Evolutionary conservation across 2,888 invertebrate species (phyloP), one percentile per base, ranked within the genome.

Genomic region (Drosophila buzzatii): DNA sequence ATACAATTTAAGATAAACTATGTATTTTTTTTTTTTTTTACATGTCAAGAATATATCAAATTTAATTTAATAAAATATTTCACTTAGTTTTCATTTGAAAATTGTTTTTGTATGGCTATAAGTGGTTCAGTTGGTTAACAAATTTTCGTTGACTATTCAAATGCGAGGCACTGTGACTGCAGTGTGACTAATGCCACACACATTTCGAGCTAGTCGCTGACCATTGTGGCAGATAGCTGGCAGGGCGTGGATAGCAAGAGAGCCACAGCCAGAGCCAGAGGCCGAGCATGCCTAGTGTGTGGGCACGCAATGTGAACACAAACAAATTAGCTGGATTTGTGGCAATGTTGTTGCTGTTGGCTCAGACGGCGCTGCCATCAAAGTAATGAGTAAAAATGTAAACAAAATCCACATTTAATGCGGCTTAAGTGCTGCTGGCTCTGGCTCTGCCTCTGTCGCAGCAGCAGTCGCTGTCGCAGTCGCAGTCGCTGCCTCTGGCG

Each of bases 401-500:
- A 85, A 85, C 86, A 77, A 81, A 85, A 83, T 82, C 77, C 75
- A 58, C 65, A 76, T 70, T 68, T 83, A 83, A 88, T 81, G 77
- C 83, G 79, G 79, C 85, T 84, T 86, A 86, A 86, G 71, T 79
- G 84, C 41, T 31, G 0, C 31, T 59, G 61, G 71, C 70, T 53
- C 66, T 39, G 58, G n/a, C 61, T 73, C 71, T 56, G 52, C 27
- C 37, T 5, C 37, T 6, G 37, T 37, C n/a, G 0, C 31, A 56
- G 63, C 66, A 69, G 51, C 66, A 20, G 58, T 10, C 66, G 72
- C 71, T 44, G 51, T 20, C 51, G 37, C 44, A 44, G 63, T 56
- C 51, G 41, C 44, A 39, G 63, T 57, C 41, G 16, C 61, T 10
- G 27, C 52, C 47, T 4, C n/a, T 53, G 65, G 71, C 67, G 51